Evolutionary conservation across 2,888 invertebrate species (phyloP), one percentile per base, ranked within the genome.

Genomic region (Charanyca ferruginea): DNA sequence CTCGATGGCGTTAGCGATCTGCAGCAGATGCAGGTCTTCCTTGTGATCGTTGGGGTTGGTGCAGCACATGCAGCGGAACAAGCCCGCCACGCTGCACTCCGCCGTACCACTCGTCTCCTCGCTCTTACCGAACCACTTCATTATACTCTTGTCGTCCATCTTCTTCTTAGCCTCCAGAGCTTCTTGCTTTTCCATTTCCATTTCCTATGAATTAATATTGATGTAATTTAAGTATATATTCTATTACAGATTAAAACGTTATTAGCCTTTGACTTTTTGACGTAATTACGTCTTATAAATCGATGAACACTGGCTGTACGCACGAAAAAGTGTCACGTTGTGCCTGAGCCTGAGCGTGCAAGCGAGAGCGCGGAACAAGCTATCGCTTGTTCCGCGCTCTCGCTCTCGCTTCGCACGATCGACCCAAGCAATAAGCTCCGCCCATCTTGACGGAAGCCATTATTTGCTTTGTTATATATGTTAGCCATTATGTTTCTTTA

Each of bases 61-160:
- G 87, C 98, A 99, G 71, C 98, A 96, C 96, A 98, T 97, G 83
- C 98, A 98, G 61, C 97, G 97, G 94, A 98, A 98, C 1, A 99
- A 93, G 0, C 98, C 98, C 6, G 98, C 97, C 28, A 98, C 93
- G 0, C 98, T 97, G 79, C 98, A 97, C 90, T 98, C 98, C 63
- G 98, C 96, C 0, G 98, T 97, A 0, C 98, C 98, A 83, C 97
- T 97, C 70, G 97, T 98, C 73, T 98, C 98, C 1, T 96, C 96
- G 0, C 97, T 96, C 25, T 97, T 97, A 38, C 97, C 97, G 88
- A 98, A 95, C 87, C 97, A 98, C 49, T 97, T 97, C 58, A 97
- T 90, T 57, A 98, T 90, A n/a, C 97, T 97, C 83, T 97, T 97
- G 77, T 97, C 97, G 82, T 98, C 98, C 51, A 97, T 97, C 79